A percentile compares a stretch with the other conserved stretches of the same genome.
phyloP scores from a whole-genome alignment of 2,888 invertebrate genomes.

The Trachelus tabidus region DNA sequence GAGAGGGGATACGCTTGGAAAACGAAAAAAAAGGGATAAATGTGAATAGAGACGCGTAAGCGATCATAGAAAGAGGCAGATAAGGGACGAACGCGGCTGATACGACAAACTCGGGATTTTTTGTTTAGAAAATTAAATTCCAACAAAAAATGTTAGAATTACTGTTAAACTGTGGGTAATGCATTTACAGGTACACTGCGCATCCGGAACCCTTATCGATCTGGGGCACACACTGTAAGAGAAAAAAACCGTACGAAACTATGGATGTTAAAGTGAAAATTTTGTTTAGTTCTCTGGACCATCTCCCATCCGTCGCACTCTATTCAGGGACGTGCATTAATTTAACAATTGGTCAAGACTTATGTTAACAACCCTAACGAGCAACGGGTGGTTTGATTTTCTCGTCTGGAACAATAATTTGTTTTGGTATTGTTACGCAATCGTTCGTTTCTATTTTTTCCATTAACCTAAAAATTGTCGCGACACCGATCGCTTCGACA shows the following conservation, averaged over 20 bases:
- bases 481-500: not conserved
- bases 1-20: not conserved
- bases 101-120: not conserved
- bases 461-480: not conserved
- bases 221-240: too few relatives aligned
- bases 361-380: not conserved
- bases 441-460: not conserved
- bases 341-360: not conserved
- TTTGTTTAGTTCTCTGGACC: not conserved
- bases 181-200: too few relatives aligned
- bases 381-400: not conserved
- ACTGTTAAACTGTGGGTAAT: not conserved
- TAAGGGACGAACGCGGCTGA: not conserved
- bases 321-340: not conserved
- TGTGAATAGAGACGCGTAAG: not conserved
- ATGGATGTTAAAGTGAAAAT: too few relatives aligned
- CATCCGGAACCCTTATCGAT: too few relatives aligned
- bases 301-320: not conserved
- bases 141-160: not conserved
- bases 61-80: not conserved
- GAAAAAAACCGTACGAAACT: too few relatives aligned
- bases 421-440: slow-evolving; percentile 43
- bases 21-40: not conserved
- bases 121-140: not conserved
- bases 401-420: slow-evolving; percentile 35